phyloP scores from a whole-genome alignment of 1,140 invertebrate genomes.

The Cardiocondyla obscurior region DNA sequence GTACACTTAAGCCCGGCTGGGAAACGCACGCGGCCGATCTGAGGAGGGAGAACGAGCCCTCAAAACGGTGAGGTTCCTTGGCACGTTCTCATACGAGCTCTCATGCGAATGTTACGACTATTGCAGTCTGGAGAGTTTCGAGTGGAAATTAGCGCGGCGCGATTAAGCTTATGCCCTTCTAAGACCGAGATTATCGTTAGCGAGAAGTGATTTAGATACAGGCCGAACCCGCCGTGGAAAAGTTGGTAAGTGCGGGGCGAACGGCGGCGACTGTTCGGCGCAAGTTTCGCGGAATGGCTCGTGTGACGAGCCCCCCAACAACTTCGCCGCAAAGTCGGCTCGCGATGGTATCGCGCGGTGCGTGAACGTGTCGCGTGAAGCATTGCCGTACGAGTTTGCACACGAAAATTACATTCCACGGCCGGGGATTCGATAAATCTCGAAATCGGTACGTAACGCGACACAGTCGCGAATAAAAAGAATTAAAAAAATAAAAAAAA shows the following conservation, averaged over 20 bases:
- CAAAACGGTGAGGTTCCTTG: slow-evolving; percentile 64
- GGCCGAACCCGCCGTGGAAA: slow-evolving; percentile 27
- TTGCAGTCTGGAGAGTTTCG: slow-evolving; percentile 71
- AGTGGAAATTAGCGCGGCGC: slow-evolving; percentile 67
- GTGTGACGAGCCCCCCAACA: slow-evolving; percentile 40
- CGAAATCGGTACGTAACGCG: neutral
- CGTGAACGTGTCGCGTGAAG: slow-evolving; percentile 41
- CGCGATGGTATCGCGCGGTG: slow-evolving; percentile 32
- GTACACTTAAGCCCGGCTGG: slow-evolving; percentile 47
- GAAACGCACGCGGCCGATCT: neutral
- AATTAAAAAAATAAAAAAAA: too few species aligned
- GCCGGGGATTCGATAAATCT: neutral
- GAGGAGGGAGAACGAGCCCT: neutral
- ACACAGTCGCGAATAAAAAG: neutral
- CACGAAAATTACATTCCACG: slow-evolving; percentile 29
- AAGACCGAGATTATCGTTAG: slow-evolving; percentile 69
- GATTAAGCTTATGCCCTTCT: slow-evolving; percentile 68
- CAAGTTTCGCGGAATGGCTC: slow-evolving; percentile 39
- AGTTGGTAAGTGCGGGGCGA: slow-evolving; percentile 47
- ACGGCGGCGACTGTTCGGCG: neutral
- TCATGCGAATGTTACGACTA: slow-evolving; percentile 71
- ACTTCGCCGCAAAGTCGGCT: slow-evolving; percentile 18
- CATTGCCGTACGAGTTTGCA: neutral
- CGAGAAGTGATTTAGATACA: slow-evolving; percentile 71
- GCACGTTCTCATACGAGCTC: slow-evolving; percentile 70